Conservation (phyloP, 2,888 invertebrate genomes). For the Bombyx huttoni region DNA sequence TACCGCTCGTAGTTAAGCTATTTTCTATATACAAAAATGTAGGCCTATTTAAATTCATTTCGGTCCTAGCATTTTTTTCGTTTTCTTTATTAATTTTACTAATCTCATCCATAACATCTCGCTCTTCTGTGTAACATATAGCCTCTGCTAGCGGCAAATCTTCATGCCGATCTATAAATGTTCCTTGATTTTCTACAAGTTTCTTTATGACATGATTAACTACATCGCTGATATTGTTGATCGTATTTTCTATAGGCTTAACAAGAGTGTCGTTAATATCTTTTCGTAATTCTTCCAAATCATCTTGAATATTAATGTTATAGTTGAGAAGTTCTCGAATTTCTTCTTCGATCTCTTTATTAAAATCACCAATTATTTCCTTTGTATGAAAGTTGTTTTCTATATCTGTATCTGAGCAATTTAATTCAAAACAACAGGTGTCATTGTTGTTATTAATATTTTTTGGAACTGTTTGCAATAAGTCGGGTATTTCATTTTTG, state of each 20-base stretch:
- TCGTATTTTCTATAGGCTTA: slow-evolving; percentile 63
- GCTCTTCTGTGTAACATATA: slow-evolving; percentile 9
- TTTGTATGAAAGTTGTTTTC: slow-evolving; percentile 60
- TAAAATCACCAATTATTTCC: slow-evolving; percentile 73
- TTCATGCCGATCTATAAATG: slow-evolving; percentile 26
- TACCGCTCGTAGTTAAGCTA: slow-evolving; percentile 32
- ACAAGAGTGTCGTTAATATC: slow-evolving; percentile 64
- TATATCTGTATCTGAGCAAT: slow-evolving; percentile 50
- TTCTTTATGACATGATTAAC: slow-evolving; percentile 66
- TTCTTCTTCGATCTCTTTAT: slow-evolving; percentile 73
- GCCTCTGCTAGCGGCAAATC: background rate
- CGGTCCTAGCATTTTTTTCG: slow-evolving; percentile 47
- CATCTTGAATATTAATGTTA: slow-evolving; percentile 60
- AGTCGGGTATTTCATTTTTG: slow-evolving; percentile 52
- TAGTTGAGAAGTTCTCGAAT: slow-evolving; percentile 63
- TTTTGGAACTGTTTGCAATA: slow-evolving; percentile 52
- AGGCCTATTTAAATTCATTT: slow-evolving; percentile 59
- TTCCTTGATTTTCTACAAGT: slow-evolving; percentile 51
- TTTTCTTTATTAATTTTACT: slow-evolving; percentile 42
- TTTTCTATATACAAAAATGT: slow-evolving; percentile 57
- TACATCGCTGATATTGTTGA: slow-evolving; percentile 66
- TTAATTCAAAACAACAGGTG: slow-evolving; percentile 29
- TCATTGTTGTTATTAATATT: slow-evolving; percentile 47
- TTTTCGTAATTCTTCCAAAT: slow-evolving; percentile 58
- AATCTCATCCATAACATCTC: slow-evolving; percentile 19